Evolutionary conservation across 1,140 invertebrate genomes (phyloP).

Genomic region (Ceratoteleas bidentatus): DNA sequence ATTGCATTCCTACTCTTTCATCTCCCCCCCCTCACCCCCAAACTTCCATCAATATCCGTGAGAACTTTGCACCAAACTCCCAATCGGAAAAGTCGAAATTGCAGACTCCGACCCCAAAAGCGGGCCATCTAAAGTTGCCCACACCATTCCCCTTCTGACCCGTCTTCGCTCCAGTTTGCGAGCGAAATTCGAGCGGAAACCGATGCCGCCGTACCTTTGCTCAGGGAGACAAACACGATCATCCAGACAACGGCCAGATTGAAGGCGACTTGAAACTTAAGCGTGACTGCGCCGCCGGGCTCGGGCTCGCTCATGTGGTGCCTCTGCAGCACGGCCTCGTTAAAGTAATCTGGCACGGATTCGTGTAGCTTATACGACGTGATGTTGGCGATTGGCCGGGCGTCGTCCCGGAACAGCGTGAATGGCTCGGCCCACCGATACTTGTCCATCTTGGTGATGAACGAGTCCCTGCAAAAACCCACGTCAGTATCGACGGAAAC

Average conservation of each 20-base stretch:
- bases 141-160: too few relatives aligned
- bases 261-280: conserved; percentile 94
- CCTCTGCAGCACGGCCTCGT: conserved; percentile 89
- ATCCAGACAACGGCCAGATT: conserved; percentile 95
- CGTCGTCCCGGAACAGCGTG: conserved; percentile 84
- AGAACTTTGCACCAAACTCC: too few relatives aligned
- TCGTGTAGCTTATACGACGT: conserved; percentile 86
- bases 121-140: too few relatives aligned
- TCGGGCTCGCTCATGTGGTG: conserved; percentile 83
- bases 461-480: conserved; percentile 86
- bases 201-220: conserved; percentile 84
- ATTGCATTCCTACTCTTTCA: too few relatives aligned
- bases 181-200: background rate
- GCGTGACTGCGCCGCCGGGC: conserved; percentile 83
- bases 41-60: too few relatives aligned
- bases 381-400: conserved; percentile 73
- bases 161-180: background rate
- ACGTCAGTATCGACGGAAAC: too few relatives aligned
- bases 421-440: conserved; percentile 92
- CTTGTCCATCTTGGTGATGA: conserved; percentile 89
- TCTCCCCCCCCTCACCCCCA: too few relatives aligned
- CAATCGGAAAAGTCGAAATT: too few relatives aligned
- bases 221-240: conserved; percentile 93
- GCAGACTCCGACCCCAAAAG: too few relatives aligned
- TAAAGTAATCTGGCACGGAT: conserved; percentile 91